A percentile compares a stretch with the other conserved stretches of the same genome.
Conservation (phyloP, 2,888 invertebrate species). For the Xestia ashworthii region DNA sequence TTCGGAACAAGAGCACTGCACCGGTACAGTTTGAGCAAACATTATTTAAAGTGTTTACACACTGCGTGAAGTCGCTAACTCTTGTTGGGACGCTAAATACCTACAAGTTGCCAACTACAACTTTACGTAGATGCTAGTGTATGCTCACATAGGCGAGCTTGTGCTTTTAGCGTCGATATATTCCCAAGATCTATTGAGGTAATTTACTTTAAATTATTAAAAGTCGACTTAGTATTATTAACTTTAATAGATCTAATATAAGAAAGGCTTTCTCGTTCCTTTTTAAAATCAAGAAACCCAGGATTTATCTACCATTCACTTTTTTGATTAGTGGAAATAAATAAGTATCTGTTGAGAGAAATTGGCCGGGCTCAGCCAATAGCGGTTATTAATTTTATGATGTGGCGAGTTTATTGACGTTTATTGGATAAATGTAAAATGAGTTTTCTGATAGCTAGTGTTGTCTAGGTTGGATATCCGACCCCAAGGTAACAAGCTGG, state of each 20-base stretch:
- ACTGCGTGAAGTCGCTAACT: conserved; percentile 40
- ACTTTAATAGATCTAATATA: background rate
- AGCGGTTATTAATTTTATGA: background rate
- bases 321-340: background rate
- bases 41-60: conserved; percentile 35
- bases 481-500: background rate
- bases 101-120: conserved; percentile 34
- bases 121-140: background rate
- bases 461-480: background rate
- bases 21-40: conserved; percentile 29
- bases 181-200: background rate
- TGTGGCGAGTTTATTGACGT: background rate
- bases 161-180: conserved; percentile 16
- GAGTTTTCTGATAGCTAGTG: background rate
- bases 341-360: conserved; percentile 1
- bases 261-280: background rate
- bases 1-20: conserved; percentile 16
- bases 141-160: conserved; percentile 34
- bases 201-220: background rate
- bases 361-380: background rate
- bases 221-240: background rate
- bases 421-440: background rate
- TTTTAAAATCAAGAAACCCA: background rate
- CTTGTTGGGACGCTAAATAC: conserved; percentile 43
- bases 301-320: background rate